phyloP scores from a whole-genome alignment of 2,888 invertebrate genomes.

The Pemphredon lugubris region DNA sequence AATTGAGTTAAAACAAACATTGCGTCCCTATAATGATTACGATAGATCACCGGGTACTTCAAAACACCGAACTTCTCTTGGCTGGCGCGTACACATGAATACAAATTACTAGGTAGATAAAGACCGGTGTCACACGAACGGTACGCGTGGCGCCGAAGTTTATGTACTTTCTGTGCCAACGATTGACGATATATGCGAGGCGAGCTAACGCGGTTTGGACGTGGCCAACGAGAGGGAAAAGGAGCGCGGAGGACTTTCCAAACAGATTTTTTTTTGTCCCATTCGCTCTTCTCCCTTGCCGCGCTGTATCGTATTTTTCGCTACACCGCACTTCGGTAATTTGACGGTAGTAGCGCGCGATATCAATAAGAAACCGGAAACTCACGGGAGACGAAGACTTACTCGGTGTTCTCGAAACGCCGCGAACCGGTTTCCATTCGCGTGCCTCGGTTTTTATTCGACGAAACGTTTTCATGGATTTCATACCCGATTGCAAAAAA shows the following conservation, averaged over 20 bases:
- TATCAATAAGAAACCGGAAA: slow-evolving; percentile 47
- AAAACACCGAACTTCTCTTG: slow-evolving; percentile 16
- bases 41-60: slow-evolving; percentile 38
- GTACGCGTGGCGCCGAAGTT: slow-evolving; percentile 10
- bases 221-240: background rate
- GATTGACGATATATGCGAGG: slow-evolving; percentile 1
- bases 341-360: slow-evolving; percentile 40
- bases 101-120: slow-evolving; percentile 34
- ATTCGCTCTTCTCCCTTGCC: slow-evolving; percentile 29
- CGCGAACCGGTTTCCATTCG: slow-evolving; percentile 14
- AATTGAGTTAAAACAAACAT: slow-evolving; percentile 50
- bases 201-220: background rate
- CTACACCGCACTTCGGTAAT: slow-evolving; percentile 36
- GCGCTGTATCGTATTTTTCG: slow-evolving; percentile 25
- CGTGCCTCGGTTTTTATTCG: slow-evolving; percentile 9
- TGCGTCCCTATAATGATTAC: slow-evolving; percentile 16
- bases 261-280: slow-evolving; percentile 1
- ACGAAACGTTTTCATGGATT: slow-evolving; percentile 17
- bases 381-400: slow-evolving; percentile 31
- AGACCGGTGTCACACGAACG: slow-evolving; percentile 11
- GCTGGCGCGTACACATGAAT: slow-evolving; percentile 29
- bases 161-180: slow-evolving; percentile 24
- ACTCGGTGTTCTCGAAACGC: slow-evolving; percentile 41
- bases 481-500: slow-evolving; percentile 26
- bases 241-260: background rate